Evolutionary conservation across 2,888 invertebrate species (phyloP), one percentile per base, ranked within the genome.

Genomic region (Drosophila cognata): DNA sequence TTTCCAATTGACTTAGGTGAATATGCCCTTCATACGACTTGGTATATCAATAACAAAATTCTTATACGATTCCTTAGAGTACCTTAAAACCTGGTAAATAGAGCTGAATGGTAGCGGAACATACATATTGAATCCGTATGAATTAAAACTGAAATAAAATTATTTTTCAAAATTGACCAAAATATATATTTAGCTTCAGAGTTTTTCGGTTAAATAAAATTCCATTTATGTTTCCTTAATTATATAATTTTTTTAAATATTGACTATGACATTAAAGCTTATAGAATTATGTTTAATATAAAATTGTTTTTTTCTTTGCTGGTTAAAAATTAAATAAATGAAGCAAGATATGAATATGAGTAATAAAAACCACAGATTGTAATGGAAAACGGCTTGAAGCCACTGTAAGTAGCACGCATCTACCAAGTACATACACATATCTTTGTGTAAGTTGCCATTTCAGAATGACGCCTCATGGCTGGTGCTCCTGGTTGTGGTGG

Each of bases 401-500:
- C 64, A 59, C 48, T 58, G 58, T 63, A 33, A 25, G 41, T 28
- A 48, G 55, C 53, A 25, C 7, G 28, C 28, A n/a, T 33, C 16
- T 33, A 33, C 11, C 11, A 25, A 67, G 33, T 16, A 38, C n/a
- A n/a, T n/a, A 38, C 38, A 13, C 16, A 29, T 52, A 52, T 46
- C 46, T 46, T 46, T 25, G 25, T 38, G 36, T 28, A 46, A 38
- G 43, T 56, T 58, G n/a, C 21, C 64, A 50, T 16, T 50, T 33
- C 59, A 57, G 28, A 62, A 43, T 41, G 57, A 57, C 25, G 33
- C 21, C 8, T 59, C 16, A 36, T 59, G 28, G 59, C 31, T 67
- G 66, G 63, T 74, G 71, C 69, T 84, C 74, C 67, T 79, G 74
- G 25, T 55, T 41, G 38, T 16, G 48, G 36, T n/a, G 29, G 50